phyloP scores from a whole-genome alignment of 1,140 invertebrate species.

The Branchinecta lindahli region DNA sequence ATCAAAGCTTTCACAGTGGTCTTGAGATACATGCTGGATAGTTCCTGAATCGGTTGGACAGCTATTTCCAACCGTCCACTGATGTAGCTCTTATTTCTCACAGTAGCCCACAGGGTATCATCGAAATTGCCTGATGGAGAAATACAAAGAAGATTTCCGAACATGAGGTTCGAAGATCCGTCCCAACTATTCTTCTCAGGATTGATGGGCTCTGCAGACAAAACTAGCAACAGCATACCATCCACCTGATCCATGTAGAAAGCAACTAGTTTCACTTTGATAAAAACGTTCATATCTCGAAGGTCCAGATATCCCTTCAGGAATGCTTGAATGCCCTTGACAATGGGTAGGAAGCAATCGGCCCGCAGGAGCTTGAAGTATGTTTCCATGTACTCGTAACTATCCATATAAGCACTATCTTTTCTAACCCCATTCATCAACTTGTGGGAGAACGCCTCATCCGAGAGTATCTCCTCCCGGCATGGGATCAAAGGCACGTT shows the following conservation, averaged over 20 bases:
- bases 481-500: not conserved
- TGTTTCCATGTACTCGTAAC: conserved; percentile 18
- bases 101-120: conserved; percentile 13
- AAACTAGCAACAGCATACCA: conserved; percentile 9
- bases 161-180: not conserved
- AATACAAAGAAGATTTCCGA: conserved; percentile 16
- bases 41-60: conserved; percentile 14
- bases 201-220: conserved; percentile 7
- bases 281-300: conserved; percentile 17
- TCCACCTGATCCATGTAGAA: conserved; percentile 14
- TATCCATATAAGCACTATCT: conserved; percentile 4
- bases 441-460: not conserved
- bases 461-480: not conserved
- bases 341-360: conserved; percentile 14
- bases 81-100: not conserved
- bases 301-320: conserved; percentile 13
- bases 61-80: not conserved
- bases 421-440: conserved; percentile 10
- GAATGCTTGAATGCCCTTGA: conserved; percentile 9
- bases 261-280: conserved; percentile 1
- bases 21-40: not conserved
- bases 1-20: conserved; percentile 13
- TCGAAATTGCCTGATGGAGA: conserved; percentile 16
- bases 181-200: not conserved
- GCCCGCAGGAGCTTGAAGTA: conserved; percentile 16